These are phyloP conservation scores for Halyomorpha halys DNA, from an alignment of 1,140 invertebrate species.

Conservation along the genomic window DNA sequence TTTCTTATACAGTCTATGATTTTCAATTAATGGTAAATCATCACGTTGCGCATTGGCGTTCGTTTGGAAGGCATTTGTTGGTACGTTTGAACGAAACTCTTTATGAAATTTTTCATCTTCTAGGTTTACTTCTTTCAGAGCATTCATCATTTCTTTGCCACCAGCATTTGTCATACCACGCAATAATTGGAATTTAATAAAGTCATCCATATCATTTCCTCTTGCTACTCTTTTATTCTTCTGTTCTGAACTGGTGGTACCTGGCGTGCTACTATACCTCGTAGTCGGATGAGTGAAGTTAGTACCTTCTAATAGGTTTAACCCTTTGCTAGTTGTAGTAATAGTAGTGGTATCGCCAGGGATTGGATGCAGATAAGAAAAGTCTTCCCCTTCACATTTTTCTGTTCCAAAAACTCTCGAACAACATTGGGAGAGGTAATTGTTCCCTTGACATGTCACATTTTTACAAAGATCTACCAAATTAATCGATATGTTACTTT, in stretches of 20 bases:
- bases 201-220: neutral
- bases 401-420: neutral
- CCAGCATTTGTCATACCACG: neutral
- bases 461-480: slow-evolving; percentile 3
- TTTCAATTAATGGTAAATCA: neutral
- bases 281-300: too few relatives aligned
- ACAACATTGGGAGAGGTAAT: neutral
- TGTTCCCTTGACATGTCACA: slow-evolving; percentile 5
- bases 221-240: neutral
- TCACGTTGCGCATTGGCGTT: neutral
- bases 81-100: neutral
- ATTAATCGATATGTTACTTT: neutral
- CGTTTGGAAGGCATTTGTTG: neutral
- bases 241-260: too few relatives aligned
- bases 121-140: neutral
- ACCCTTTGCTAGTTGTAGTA: too few relatives aligned
- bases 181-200: slow-evolving; percentile 11
- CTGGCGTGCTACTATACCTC: too few relatives aligned
- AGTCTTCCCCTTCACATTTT: slow-evolving; percentile 5
- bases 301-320: too few relatives aligned
- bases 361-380: slow-evolving; percentile 4
- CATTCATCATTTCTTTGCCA: slow-evolving; percentile 1
- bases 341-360: slow-evolving; percentile 2
- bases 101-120: neutral
- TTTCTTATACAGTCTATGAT: neutral